Conservation (phyloP, 2,113 vertebrate genomes). For the Aythya baeri region DNA sequence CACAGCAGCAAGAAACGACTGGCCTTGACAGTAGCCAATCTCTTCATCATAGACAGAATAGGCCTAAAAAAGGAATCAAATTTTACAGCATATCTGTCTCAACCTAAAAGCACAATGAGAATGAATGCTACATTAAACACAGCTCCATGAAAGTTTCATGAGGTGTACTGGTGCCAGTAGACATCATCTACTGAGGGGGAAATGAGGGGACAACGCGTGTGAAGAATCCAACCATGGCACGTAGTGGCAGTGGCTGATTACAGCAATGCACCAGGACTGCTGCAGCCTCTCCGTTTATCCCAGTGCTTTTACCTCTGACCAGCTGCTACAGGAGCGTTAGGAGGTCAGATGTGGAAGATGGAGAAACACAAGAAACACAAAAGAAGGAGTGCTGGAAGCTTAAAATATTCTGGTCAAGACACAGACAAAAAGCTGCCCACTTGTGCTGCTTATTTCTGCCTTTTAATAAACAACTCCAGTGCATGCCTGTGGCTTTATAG, state of each 20-base stretch:
- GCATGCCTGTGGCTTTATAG: not conserved
- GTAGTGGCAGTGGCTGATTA: not conserved
- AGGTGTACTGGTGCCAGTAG: not conserved
- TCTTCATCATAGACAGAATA: conserved; percentile 99
- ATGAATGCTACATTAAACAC: not conserved
- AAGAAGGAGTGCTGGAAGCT: not conserved
- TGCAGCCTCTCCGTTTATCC: not conserved
- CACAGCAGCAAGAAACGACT: conserved; percentile 98
- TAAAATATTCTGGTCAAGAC: not conserved
- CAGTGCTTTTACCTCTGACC: not conserved
- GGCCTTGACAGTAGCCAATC: conserved; percentile 98
- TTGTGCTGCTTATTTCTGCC: not conserved
- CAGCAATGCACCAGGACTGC: not conserved
- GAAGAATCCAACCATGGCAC: not conserved
- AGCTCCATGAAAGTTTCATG: fast-evolving
- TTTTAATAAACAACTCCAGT: not conserved
- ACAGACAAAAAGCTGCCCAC: not conserved
- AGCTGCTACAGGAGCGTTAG: not conserved
- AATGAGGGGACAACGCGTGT: not conserved
- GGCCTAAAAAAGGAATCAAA: conserved; percentile 77
- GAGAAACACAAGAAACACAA: not conserved
- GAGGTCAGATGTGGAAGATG: not conserved
- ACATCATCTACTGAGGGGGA: no score
- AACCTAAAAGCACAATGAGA: not conserved
- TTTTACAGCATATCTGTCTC: not conserved